Evolutionary conservation across 1,140 invertebrate genomes (phyloP).

Genomic region (Melanaphis sacchari): DNA sequence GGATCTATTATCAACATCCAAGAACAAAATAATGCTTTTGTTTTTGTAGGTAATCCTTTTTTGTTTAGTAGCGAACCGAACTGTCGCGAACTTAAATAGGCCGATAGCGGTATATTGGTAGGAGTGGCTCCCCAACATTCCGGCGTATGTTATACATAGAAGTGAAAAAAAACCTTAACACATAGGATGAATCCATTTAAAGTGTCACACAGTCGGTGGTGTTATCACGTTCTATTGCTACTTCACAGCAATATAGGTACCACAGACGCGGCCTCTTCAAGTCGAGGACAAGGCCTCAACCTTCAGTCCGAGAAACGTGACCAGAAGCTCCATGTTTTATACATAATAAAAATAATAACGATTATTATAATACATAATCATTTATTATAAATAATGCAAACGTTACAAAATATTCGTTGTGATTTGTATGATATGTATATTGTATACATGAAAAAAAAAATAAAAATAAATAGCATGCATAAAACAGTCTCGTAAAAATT

Average conservation of each 20-base stretch:
- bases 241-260: background rate
- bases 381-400: constrained; percentile 48
- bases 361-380: constrained; percentile 49
- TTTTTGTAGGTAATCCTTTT: constrained; percentile 36
- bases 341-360: constrained; percentile 52
- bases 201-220: constrained; percentile 55
- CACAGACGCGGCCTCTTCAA: constrained; percentile 41
- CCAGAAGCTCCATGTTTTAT: constrained; percentile 39
- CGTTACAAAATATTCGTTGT: constrained; percentile 6
- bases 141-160: background rate
- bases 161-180: constrained; percentile 29
- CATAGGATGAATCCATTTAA: constrained; percentile 48
- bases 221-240: constrained; percentile 53
- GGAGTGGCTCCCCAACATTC: constrained; percentile 21
- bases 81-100: constrained; percentile 53
- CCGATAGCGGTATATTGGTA: constrained; percentile 49
- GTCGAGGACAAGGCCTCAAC: constrained; percentile 53
- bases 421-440: background rate
- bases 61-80: constrained; percentile 42
- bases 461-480: background rate
- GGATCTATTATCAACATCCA: constrained; percentile 38
- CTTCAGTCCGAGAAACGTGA: constrained; percentile 51
- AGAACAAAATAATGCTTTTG: constrained; percentile 22
- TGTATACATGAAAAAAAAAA: background rate
- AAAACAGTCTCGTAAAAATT: constrained; percentile 28